A percentile compares a stretch with the other conserved stretches of the same genome.
Conservation (phyloP, 1,140 invertebrate genomes). For the Platyscapa corneri region DNA sequence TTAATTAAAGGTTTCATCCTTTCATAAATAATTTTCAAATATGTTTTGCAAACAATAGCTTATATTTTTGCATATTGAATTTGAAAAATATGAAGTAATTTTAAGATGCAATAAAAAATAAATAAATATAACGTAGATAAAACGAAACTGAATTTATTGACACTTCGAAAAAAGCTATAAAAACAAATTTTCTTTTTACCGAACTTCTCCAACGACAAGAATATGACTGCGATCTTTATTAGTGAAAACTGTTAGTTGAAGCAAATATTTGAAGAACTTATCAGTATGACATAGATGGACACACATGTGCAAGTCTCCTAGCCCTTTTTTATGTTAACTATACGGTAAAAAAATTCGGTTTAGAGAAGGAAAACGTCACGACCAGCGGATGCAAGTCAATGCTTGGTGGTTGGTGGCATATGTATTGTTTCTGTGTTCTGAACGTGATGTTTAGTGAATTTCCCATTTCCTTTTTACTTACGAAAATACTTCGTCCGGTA, state of each 20-base stretch:
- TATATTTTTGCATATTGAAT: no score
- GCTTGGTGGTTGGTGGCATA: not conserved
- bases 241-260: not conserved
- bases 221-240: not conserved
- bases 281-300: not conserved
- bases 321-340: not conserved
- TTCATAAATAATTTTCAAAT: no score
- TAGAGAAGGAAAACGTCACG: not conserved
- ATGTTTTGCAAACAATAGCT: no score
- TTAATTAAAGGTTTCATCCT: no score
- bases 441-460: not conserved
- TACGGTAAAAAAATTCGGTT: not conserved
- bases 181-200: not conserved
- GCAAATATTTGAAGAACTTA: slow-evolving; percentile 7
- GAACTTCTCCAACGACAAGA: not conserved
- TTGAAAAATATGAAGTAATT: no score
- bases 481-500: no score
- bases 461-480: not conserved
- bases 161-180: no score
- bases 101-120: no score
- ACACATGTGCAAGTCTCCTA: not conserved
- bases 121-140: no score
- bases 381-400: not conserved
- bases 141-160: no score
- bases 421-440: not conserved